Evolutionary conservation across 2,797 vertebrate genomes (phyloP), one percentile per base, ranked within the genome.

Genomic region (Gadopsis bispinosus): DNA sequence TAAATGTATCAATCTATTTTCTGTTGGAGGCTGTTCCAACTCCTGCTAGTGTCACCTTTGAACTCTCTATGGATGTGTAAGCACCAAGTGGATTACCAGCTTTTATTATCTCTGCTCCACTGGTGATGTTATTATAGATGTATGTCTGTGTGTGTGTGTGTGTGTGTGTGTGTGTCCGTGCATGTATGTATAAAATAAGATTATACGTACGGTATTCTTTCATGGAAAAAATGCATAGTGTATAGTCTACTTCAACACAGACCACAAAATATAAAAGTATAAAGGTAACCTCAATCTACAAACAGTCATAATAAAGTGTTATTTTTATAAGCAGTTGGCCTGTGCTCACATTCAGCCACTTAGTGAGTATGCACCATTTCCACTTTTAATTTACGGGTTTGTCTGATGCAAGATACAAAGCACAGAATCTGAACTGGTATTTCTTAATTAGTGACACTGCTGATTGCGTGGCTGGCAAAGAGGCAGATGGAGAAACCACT

Each of bases 361-460:
- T 4, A 22, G 39, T 22, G 53, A 66, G n/a, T 94, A 94, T 95
- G 92, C 92, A 93, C 85, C 88, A 91, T 94, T 94, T 95, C 69
- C 90, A 84, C 69, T 93, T 94, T 95, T 63, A 79, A 88, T 93
- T 95, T 90, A 87, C 90, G 91, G 93, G 87, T 93, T 92, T 95
- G 93, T 94, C 94, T 95, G 92, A 90, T 96, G 92, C 92, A 94
- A 95, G 95, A 95, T 95, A 95, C 95, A 94, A 94, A 91, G 95
- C 94, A 96, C 96, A 94, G 93, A 95, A 66, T 83, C 68, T 84
- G 77, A 90, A 86, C 82, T 89, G 94, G 93, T 96, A 96, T 96
- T 96, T 96, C 94, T 97, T 96, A 96, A 97, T 97, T 97, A 96
- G 96, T 95, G 96, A 95, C 95, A 95, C 95, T 94, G 95, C 94